These are phyloP conservation scores for Rhopalosiphum maidis DNA, from an alignment of 1,140 invertebrate genomes.

Conservation along the genomic window DNA sequence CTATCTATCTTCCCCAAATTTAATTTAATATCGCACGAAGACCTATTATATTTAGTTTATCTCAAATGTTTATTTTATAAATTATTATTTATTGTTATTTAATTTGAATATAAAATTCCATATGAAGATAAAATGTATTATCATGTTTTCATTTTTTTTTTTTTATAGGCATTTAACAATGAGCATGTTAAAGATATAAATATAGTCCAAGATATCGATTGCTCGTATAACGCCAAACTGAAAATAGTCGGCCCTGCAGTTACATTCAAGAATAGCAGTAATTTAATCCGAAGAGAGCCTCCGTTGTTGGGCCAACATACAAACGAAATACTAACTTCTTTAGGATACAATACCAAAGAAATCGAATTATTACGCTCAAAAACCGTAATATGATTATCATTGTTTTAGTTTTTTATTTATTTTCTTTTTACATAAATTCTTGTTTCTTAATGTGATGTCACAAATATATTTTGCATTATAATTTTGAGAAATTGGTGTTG, in stretches of 20 bases:
- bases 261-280: conserved; percentile 75
- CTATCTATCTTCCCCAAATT: not conserved
- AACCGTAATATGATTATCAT: conserved; percentile 66
- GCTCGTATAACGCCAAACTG: conserved; percentile 74
- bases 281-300: conserved; percentile 76
- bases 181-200: conserved; percentile 79
- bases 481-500: not conserved
- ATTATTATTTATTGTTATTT: not conserved
- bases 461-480: not conserved
- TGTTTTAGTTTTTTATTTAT: not conserved
- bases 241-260: conserved; percentile 89
- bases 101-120: not conserved
- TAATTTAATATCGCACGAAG: too few relatives aligned
- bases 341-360: conserved; percentile 72
- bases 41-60: not conserved
- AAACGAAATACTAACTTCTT: conserved; percentile 74
- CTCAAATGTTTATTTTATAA: not conserved
- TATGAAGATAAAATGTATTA: not conserved
- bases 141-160: not conserved
- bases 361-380: conserved; percentile 68
- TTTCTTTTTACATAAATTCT: not conserved
- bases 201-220: conserved; percentile 78
- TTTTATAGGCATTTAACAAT: conserved; percentile 79
- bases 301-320: conserved; percentile 90
- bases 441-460: not conserved